Evolutionary conservation across 2,113 vertebrate species (phyloP).

Genomic region (Tetrax tetrax): DNA sequence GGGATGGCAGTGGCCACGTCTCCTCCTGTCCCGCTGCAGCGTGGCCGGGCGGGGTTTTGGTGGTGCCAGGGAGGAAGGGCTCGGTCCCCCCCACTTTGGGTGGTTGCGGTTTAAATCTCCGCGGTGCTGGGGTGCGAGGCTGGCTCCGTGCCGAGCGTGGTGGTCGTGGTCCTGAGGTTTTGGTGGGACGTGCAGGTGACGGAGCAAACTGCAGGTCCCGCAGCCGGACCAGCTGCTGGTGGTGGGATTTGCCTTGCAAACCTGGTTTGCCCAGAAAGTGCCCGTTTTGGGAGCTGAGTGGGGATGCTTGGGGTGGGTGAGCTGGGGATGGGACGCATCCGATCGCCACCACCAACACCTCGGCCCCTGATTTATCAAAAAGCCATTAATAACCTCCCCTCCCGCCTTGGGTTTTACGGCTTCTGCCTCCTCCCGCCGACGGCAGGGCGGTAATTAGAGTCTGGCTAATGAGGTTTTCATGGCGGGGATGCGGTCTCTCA

Average conservation of each 20-base stretch:
- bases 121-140: rapidly evolving
- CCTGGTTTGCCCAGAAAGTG: not conserved
- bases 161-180: not conserved
- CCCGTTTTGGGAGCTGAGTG: not conserved
- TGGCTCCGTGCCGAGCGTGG: rapidly evolving
- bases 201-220: not conserved
- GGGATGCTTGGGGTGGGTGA: rapidly evolving
- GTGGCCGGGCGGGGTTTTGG: rapidly evolving
- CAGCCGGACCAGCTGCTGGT: not conserved
- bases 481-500: rapidly evolving
- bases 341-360: not conserved
- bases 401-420: not conserved
- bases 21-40: not conserved
- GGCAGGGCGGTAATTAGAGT: slow-evolving; percentile 51
- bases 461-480: slow-evolving; percentile 52
- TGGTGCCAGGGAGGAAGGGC: not conserved
- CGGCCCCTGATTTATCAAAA: slow-evolving; percentile 8
- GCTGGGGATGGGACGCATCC: rapidly evolving
- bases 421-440: not conserved
- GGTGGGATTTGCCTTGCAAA: rapidly evolving
- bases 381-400: slow-evolving; percentile 5
- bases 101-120: not conserved
- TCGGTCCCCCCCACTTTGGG: rapidly evolving
- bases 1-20: not conserved
- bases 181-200: not conserved